phyloP scores from a whole-genome alignment of 2,113 vertebrate species.

The Trematocara stigmaticum region DNA sequence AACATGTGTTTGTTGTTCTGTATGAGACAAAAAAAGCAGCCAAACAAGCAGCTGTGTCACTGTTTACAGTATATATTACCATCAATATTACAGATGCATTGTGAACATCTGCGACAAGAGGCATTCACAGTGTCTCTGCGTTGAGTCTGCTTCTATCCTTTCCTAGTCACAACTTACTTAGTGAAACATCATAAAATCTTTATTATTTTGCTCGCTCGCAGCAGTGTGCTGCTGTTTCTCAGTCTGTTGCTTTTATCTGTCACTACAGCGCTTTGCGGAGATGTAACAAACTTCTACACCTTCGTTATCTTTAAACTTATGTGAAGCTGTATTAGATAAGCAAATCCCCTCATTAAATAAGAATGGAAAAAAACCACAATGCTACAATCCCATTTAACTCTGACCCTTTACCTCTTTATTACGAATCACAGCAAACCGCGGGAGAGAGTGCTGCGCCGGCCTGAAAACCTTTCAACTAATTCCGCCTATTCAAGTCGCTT shows the following conservation, averaged over 20 bases:
- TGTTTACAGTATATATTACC: not conserved
- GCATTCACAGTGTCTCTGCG: not conserved
- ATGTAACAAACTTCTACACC: not conserved
- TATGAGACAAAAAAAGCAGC: not conserved
- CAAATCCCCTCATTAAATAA: not conserved
- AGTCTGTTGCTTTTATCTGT: not conserved
- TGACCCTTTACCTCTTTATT: not conserved
- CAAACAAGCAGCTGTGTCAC: not conserved
- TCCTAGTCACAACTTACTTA: not conserved
- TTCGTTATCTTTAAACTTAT: not conserved
- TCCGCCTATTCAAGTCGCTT: not conserved
- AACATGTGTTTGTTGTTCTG: not conserved
- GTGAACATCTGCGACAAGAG: not conserved
- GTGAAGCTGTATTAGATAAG: not conserved
- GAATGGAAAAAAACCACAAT: not conserved
- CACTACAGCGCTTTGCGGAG: not conserved
- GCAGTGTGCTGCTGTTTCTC: not conserved
- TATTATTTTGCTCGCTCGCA: not conserved
- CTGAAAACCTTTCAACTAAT: conserved; percentile 29
- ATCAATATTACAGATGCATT: not conserved
- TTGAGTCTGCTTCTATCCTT: not conserved
- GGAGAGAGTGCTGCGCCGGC: not conserved
- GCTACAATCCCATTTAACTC: not conserved
- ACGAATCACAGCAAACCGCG: not conserved
- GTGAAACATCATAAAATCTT: not conserved